Evolutionary conservation across 2,888 invertebrate genomes (phyloP).

Genomic region (Brenthis hecate): DNA sequence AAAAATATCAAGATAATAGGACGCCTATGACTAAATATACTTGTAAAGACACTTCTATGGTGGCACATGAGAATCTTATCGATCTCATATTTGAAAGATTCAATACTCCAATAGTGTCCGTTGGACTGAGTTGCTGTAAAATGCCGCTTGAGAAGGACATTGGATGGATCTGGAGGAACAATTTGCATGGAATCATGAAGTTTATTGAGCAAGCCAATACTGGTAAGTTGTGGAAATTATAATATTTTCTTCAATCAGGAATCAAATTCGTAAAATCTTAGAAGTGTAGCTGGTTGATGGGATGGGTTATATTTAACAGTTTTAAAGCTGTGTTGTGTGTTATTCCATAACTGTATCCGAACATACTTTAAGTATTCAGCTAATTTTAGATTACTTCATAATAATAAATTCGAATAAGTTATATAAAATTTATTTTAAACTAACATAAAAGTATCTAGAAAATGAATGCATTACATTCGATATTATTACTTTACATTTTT

Average conservation of each 20-base stretch:
- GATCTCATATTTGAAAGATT: constrained; percentile 84
- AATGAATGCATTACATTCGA: neutral
- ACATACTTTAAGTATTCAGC: too few relatives aligned
- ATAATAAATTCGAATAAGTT: too few relatives aligned
- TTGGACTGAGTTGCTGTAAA: constrained; percentile 91
- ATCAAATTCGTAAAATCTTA: too few relatives aligned
- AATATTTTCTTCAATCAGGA: neutral
- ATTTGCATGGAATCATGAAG: constrained; percentile 84
- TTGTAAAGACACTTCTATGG: constrained; percentile 51
- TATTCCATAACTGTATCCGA: too few relatives aligned
- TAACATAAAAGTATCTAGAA: neutral
- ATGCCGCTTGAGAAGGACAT: constrained; percentile 87
- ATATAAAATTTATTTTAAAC: neutral
- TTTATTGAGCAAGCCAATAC: constrained; percentile 84
- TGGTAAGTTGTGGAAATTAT: constrained; percentile 61
- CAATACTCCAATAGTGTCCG: constrained; percentile 85
- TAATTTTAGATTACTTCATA: too few relatives aligned
- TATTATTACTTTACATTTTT: too few relatives aligned
- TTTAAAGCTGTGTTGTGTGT: too few relatives aligned
- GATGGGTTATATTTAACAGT: neutral
- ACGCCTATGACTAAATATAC: constrained; percentile 60
- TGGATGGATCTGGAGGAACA: constrained; percentile 88
- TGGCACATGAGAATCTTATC: constrained; percentile 75
- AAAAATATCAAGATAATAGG: constrained; percentile 68
- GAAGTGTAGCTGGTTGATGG: neutral